Conservation (phyloP, 2,888 invertebrate species). For the Drosophila mayaguana region DNA sequence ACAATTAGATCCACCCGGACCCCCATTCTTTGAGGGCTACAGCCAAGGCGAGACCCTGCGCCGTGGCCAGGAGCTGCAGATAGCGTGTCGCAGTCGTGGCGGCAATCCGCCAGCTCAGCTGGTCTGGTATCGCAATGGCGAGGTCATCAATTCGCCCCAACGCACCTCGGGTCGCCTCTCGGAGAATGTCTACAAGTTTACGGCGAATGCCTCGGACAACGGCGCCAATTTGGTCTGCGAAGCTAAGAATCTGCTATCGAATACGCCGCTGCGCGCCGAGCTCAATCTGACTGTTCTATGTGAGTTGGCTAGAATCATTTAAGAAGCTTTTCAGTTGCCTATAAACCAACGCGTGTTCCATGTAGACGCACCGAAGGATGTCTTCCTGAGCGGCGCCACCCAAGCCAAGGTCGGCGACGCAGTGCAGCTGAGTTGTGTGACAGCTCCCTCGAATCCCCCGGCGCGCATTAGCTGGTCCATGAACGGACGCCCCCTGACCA, state of each 20-base stretch:
- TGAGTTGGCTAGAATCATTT: conserved; percentile 57
- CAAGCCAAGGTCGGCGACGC: conserved; percentile 80
- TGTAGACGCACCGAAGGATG: conserved; percentile 82
- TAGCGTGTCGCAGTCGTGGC: conserved; percentile 83
- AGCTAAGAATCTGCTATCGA: conserved; percentile 82
- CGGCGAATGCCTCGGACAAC: conserved; percentile 77
- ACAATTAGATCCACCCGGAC: conserved; percentile 81
- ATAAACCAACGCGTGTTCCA: background rate
- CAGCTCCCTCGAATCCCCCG: conserved; percentile 82
- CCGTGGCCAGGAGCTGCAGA: conserved; percentile 82
- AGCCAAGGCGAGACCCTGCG: conserved; percentile 79
- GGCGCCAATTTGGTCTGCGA: conserved; percentile 82
- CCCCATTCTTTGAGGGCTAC: conserved; percentile 84
- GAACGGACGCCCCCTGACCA: conserved; percentile 80
- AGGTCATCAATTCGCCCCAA: conserved; percentile 79
- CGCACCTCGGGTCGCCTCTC: conserved; percentile 83
- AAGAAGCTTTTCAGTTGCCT: background rate
- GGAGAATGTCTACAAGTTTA: conserved; percentile 82
- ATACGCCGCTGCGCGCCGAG: conserved; percentile 76
- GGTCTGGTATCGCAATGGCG: conserved; percentile 83
- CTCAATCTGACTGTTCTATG: conserved; percentile 82
- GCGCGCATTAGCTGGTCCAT: conserved; percentile 83
- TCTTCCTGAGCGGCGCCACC: conserved; percentile 76
- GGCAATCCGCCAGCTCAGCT: conserved; percentile 83
- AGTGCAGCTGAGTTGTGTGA: conserved; percentile 77